These are phyloP conservation scores for Stomatorhinus ivindoensis DNA, from an alignment of 2,113 vertebrate species.

Conservation along the genomic window DNA sequence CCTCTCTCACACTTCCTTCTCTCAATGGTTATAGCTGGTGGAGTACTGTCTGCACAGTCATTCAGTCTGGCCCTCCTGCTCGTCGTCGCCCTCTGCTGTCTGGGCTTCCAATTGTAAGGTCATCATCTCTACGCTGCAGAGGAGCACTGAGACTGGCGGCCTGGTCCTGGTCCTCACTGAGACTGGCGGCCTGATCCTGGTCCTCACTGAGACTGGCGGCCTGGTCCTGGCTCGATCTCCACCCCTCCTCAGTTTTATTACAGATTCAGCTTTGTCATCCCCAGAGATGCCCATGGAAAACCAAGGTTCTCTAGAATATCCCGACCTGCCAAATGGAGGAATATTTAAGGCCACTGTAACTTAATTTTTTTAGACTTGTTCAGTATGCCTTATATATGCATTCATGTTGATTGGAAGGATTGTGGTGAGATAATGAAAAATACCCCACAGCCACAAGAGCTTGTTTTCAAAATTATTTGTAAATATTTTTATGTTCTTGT, in stretches of 20 bases:
- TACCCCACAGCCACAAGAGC: constrained; percentile 53
- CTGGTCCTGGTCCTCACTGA: constrained; percentile 25
- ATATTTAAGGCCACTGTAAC: constrained; percentile 63
- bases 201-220: neutral
- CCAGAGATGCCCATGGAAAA: constrained; percentile 48
- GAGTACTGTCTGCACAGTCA: constrained; percentile 44
- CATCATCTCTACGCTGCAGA: constrained; percentile 39
- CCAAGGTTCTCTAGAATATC: constrained; percentile 75
- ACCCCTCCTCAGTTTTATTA: constrained; percentile 63
- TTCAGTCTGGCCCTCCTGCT: constrained; percentile 61
- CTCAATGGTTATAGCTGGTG: constrained; percentile 45
- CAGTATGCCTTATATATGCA: constrained; percentile 93
- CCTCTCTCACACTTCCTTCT: neutral
- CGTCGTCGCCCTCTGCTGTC: constrained; percentile 65
- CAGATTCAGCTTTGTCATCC: constrained; percentile 66
- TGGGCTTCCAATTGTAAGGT: constrained; percentile 69
- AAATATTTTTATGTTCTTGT: neutral
- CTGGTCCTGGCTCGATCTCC: constrained; percentile 61
- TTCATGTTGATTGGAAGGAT: no score
- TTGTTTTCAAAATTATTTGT: neutral
- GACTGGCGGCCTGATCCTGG: no score
- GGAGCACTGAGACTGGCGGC: constrained; percentile 57
- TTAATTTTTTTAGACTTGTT: constrained; percentile 73
- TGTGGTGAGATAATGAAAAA: constrained; percentile 47
- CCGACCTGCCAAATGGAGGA: constrained; percentile 63